These are phyloP conservation scores for Pipistrellus kuhlii DNA, from an alignment of 2,797 vertebrate genomes.

Conservation along the genomic window DNA sequence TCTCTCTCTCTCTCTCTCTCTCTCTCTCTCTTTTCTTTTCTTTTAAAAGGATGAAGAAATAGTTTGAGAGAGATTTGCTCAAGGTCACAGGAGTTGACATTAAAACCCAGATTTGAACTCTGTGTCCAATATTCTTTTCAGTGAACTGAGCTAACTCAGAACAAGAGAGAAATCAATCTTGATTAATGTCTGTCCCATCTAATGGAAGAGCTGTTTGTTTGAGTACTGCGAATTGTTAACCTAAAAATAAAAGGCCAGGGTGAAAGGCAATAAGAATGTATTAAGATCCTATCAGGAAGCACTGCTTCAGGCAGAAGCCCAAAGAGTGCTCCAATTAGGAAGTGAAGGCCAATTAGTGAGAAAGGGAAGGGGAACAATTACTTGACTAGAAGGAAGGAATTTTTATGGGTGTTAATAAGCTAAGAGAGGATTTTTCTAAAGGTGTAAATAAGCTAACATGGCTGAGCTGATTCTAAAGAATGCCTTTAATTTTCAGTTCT, in stretches of 20 bases:
- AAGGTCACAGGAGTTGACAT: background rate
- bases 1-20: too few species aligned
- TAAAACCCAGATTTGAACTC: constrained; percentile 53
- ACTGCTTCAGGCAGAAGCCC: background rate
- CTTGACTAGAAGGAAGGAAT: background rate
- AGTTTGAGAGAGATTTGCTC: background rate
- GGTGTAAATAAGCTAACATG: background rate
- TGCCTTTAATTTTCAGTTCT: background rate
- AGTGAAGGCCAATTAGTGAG: background rate
- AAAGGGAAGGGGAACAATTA: background rate
- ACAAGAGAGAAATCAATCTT: background rate
- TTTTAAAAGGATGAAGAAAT: constrained; percentile 41
- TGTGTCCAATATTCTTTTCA: background rate
- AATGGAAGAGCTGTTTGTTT: background rate
- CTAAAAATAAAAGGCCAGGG: background rate
- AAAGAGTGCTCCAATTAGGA: background rate
- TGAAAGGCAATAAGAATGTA: background rate
- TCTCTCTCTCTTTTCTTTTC: background rate
- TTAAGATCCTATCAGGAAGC: background rate
- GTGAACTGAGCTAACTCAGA: background rate
- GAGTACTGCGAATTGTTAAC: background rate
- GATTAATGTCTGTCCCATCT: background rate
- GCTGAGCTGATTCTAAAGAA: background rate
- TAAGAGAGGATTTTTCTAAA: background rate
- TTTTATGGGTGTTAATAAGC: background rate